Base-by-base conservation (phyloP, 2,797 vertebrate genomes). In the Smutsia gigantea region DNA sequence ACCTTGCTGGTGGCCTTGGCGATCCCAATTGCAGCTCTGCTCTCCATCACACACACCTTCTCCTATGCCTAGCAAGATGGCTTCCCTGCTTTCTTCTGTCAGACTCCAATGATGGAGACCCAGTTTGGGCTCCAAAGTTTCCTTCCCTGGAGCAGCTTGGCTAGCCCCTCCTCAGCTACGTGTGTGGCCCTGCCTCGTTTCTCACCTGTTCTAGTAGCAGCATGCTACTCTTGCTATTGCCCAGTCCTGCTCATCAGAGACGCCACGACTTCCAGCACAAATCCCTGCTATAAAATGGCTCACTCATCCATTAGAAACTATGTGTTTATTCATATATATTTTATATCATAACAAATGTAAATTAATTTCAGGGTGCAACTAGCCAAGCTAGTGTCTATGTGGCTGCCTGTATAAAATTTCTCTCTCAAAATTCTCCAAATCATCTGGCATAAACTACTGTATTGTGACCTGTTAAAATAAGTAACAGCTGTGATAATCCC, bases 401-500 rank as follows among this genome's bases (percentile, higher is more conserved):
- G 93, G 88, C 94, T 98, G 94, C 97, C 94, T 96, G 96, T 96
- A 96, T 88, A 97, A 83, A 98, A 96, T 95, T 94, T 96, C 88
- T 95, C 89, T 97, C 89, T 97, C 94, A 97, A 98, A 97, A 98
- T 97, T 92, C 93, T 93, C 92, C 87, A 98, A 98, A 97, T 93
- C 93, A 96, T 97, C 51, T 94, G 97, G 97, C 63, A 98, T 97
- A 94, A 98, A 98, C 95, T 97, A 97, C 87, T 97, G 95, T 97
- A 96, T 97, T 98, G 97, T 98, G 95, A 97, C 96, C 92, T 95
- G 94, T 97, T 98, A 97, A 97, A 98, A 97, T 82, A 97, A 97
- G 93, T 95, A 97, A 98, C 97, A 98, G 97, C 96, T 97, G 93
- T 96, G 98, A 93, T 95, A 98, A 98, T 96, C 91, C 89, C 94